phyloP scores from a whole-genome alignment of 2,888 invertebrate species.

The Alsophila aescularia region DNA sequence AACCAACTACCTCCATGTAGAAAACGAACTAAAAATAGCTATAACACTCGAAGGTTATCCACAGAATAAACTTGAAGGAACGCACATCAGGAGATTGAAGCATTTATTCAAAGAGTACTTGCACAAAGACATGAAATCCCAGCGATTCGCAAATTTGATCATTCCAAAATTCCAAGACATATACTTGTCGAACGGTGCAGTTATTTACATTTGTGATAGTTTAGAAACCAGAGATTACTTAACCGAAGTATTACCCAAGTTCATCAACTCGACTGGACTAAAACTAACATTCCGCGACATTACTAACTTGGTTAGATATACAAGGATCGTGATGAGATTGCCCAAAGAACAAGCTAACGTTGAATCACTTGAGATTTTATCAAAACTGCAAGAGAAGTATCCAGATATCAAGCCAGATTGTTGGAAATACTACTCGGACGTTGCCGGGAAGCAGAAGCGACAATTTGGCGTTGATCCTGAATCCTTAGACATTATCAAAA shows the following conservation, averaged over 20 bases:
- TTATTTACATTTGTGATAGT: conserved; percentile 77
- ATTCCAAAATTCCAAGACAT: conserved; percentile 76
- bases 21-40: conserved; percentile 71
- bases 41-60: conserved; percentile 74
- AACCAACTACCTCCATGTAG: conserved; percentile 74
- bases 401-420: conserved; percentile 68
- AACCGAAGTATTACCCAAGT: conserved; percentile 66
- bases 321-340: conserved; percentile 68
- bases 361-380: conserved; percentile 64
- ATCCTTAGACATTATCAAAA: conserved; percentile 69
- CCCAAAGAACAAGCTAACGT: conserved; percentile 68
- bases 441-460: conserved; percentile 74
- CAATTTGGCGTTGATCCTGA: conserved; percentile 76
- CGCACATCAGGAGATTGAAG: conserved; percentile 68
- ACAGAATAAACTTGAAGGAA: conserved; percentile 71
- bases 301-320: conserved; percentile 66
- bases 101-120: conserved; percentile 74
- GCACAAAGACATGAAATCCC: conserved; percentile 71
- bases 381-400: conserved; percentile 58
- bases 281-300: conserved; percentile 69
- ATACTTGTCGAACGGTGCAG: conserved; percentile 74
- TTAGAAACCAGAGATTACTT: conserved; percentile 75
- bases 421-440: conserved; percentile 77
- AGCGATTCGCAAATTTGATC: conserved; percentile 66
- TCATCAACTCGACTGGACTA: conserved; percentile 68